Evolutionary conservation across 2,797 vertebrate species (phyloP).

Genomic region (Sebastes kiyomatsui): DNA sequence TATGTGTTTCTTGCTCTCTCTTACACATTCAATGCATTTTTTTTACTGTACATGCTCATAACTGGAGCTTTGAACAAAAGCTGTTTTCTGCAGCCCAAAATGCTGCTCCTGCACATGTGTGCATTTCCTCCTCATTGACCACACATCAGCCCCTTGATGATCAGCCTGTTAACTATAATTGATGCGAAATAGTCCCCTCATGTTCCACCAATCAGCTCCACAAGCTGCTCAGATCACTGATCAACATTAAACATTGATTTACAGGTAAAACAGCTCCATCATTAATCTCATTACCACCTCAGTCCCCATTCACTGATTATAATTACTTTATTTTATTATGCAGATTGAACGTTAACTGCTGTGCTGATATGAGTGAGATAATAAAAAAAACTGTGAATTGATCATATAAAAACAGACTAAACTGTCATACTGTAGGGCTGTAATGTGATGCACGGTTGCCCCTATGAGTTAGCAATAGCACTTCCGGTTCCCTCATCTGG

Average conservation of each 20-base stretch:
- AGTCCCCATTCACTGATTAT: constrained; percentile 5
- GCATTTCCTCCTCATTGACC: constrained; percentile 50
- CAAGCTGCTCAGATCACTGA: constrained; percentile 42
- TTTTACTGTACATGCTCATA: constrained; percentile 22
- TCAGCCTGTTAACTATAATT: constrained; percentile 52
- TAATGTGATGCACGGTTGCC: background rate
- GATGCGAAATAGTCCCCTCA: constrained; percentile 57
- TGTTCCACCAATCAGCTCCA: constrained; percentile 56
- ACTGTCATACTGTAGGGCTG: background rate
- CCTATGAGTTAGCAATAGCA: too few relatives aligned
- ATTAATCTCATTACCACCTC: constrained; percentile 36
- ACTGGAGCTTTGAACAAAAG: constrained; percentile 42
- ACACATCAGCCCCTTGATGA: constrained; percentile 40
- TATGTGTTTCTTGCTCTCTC: constrained; percentile 10
- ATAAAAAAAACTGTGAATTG: constrained; percentile 7
- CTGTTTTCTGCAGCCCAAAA: constrained; percentile 12
- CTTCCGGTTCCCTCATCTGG: too few relatives aligned
- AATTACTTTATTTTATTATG: background rate
- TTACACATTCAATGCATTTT: background rate
- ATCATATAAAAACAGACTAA: background rate
- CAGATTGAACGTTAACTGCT: constrained; percentile 42
- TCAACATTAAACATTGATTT: constrained; percentile 57
- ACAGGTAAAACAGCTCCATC: constrained; percentile 14
- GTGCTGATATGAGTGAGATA: constrained; percentile 21
- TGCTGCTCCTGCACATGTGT: constrained; percentile 1